These are phyloP conservation scores for Eubasilissa regina DNA, from an alignment of 1,140 invertebrate genomes.

Conservation along the genomic window DNA sequence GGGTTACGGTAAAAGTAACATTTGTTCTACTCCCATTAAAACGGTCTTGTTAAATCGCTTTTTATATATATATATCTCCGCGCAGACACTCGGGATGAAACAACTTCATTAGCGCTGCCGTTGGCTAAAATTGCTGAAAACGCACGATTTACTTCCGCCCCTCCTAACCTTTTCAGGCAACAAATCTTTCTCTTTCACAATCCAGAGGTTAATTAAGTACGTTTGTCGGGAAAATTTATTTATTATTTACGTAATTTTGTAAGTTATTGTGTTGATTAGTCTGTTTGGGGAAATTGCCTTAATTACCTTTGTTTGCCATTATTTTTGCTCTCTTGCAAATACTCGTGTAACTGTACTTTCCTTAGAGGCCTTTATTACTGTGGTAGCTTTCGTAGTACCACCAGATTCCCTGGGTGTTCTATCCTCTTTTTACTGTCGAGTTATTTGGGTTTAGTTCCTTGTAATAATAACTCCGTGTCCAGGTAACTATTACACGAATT, in stretches of 20 bases:
- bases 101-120: constrained; percentile 40
- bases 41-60: background rate
- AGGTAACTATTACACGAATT: too few species aligned
- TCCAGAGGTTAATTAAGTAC: constrained; percentile 40
- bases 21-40: too few species aligned
- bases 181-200: constrained; percentile 42
- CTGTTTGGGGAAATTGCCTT: constrained; percentile 21
- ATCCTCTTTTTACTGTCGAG: too few species aligned
- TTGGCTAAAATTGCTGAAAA: constrained; percentile 41
- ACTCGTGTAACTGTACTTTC: too few species aligned
- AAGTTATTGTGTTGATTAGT: constrained; percentile 33
- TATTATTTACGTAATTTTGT: constrained; percentile 33
- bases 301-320: constrained; percentile 12
- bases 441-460: too few species aligned
- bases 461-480: too few species aligned
- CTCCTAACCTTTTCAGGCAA: constrained; percentile 34
- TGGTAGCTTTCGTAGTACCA: too few species aligned
- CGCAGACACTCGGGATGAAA: constrained; percentile 24
- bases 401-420: too few species aligned
- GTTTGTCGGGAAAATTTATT: constrained; percentile 36
- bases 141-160: constrained; percentile 25
- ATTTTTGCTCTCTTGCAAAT: background rate
- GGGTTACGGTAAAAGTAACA: too few species aligned
- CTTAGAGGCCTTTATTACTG: too few species aligned
- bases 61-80: constrained; percentile 4